Evolutionary conservation across 2,797 vertebrate genomes (phyloP).

Genomic region (Rhyacichthys aspro): DNA sequence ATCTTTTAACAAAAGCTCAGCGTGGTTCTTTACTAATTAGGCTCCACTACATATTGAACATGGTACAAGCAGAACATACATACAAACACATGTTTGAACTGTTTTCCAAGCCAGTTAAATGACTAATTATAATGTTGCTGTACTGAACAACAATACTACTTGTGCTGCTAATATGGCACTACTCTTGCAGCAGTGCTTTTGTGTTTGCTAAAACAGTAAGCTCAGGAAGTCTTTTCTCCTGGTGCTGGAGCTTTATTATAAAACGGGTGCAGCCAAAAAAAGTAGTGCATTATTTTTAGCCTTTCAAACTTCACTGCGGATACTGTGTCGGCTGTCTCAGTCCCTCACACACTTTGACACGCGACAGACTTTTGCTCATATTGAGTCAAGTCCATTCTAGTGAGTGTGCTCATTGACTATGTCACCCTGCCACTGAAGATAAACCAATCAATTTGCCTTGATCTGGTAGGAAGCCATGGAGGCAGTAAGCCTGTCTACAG

Average conservation of each 20-base stretch:
- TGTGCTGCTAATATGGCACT: too few relatives aligned
- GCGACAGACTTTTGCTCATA: constrained; percentile 18
- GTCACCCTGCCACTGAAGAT: constrained; percentile 51
- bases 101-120: too few relatives aligned
- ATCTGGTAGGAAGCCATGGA: constrained; percentile 43
- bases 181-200: constrained; percentile 3
- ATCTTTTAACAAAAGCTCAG: constrained; percentile 21
- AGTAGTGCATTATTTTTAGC: constrained; percentile 52
- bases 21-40: constrained; percentile 28
- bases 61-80: too few relatives aligned
- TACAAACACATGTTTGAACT: too few relatives aligned
- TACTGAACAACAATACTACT: too few relatives aligned
- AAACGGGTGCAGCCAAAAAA: constrained; percentile 34
- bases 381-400: constrained; percentile 47
- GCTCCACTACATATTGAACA: too few relatives aligned
- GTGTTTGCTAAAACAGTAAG: constrained; percentile 23
- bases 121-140: too few relatives aligned
- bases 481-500: constrained; percentile 33
- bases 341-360: constrained; percentile 8
- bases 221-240: constrained; percentile 28
- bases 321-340: constrained; percentile 7
- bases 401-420: constrained; percentile 52
- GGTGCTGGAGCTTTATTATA: constrained; percentile 39
- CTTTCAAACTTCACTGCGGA: constrained; percentile 35
- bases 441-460: constrained; percentile 56